A percentile compares a stretch with the other conserved stretches of the same genome.
Conservation (phyloP, 2,113 vertebrate genomes). For the Daphoenositta chrysoptera region DNA sequence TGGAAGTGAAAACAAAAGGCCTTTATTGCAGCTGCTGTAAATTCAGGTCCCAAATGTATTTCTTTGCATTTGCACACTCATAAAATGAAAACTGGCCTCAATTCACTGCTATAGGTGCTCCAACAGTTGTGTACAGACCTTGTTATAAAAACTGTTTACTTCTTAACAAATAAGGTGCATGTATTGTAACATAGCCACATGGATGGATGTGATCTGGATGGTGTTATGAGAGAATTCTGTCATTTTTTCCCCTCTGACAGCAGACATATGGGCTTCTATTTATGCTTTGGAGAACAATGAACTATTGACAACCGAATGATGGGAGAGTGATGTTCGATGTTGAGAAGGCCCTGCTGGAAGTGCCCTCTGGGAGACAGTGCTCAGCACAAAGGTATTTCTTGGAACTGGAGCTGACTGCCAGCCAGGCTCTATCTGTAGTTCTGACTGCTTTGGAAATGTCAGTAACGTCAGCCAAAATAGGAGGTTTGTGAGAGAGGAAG, state of each 20-base stretch:
- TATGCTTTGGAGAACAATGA: background rate
- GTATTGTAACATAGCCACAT: background rate
- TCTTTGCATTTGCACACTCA: background rate
- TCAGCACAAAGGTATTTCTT: background rate
- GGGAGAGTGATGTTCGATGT: fast-evolving
- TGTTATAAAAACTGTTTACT: background rate
- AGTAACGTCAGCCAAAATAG: background rate
- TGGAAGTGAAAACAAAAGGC: background rate
- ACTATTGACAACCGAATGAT: background rate
- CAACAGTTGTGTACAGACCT: background rate
- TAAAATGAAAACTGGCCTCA: background rate
- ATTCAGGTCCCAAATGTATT: background rate
- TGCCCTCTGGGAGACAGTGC: background rate
- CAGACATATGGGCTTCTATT: background rate
- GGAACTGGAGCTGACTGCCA: background rate
- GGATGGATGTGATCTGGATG: background rate
- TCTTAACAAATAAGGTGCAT: background rate
- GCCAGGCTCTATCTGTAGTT: background rate
- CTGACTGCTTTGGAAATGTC: background rate
- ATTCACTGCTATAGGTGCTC: background rate
- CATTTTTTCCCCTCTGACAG: background rate
- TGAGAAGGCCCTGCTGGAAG: background rate
- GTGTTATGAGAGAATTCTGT: background rate
- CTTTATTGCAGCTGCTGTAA: background rate
- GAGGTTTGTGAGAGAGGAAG: background rate